Evolutionary conservation across 2,888 invertebrate genomes (phyloP).

Genomic region (Oligia latruncula): DNA sequence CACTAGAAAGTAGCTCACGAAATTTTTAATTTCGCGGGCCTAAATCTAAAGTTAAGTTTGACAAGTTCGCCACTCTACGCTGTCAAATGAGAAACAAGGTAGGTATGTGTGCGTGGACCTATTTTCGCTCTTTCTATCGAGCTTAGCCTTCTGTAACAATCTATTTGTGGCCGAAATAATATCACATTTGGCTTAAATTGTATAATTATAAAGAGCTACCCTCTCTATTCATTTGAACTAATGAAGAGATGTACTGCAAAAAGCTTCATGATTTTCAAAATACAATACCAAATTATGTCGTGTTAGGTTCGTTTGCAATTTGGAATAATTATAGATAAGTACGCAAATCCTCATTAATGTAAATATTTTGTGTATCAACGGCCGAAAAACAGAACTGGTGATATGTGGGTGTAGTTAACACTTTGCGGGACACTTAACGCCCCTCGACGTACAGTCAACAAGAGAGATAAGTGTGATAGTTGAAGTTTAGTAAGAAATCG

Average conservation of each 20-base stretch:
- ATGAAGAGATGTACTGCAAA: constrained; percentile 11
- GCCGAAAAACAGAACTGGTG: too few species aligned
- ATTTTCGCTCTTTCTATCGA: background rate
- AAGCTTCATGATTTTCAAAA: constrained; percentile 11
- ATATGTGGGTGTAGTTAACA: too few species aligned
- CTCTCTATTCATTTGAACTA: constrained; percentile 8
- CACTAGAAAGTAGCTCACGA: background rate
- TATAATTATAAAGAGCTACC: background rate
- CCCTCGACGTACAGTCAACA: too few species aligned
- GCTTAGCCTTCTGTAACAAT: background rate
- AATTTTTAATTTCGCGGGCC: background rate
- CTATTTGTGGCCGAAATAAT: background rate
- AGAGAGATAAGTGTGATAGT: too few species aligned
- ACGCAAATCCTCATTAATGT: background rate
- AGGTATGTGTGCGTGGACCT: background rate
- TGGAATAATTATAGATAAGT: background rate
- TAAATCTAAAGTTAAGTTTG: background rate
- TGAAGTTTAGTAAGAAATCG: too few species aligned
- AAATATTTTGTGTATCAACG: background rate
- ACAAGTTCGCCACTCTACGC: background rate
- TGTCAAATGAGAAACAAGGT: background rate
- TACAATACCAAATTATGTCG: background rate
- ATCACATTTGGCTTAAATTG: background rate
- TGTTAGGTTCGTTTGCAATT: background rate
- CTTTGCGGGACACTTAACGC: too few species aligned